A percentile compares a stretch with the other conserved stretches of the same genome.
phyloP scores from a whole-genome alignment of 2,888 invertebrate genomes.

The Nomada lathburiana region DNA sequence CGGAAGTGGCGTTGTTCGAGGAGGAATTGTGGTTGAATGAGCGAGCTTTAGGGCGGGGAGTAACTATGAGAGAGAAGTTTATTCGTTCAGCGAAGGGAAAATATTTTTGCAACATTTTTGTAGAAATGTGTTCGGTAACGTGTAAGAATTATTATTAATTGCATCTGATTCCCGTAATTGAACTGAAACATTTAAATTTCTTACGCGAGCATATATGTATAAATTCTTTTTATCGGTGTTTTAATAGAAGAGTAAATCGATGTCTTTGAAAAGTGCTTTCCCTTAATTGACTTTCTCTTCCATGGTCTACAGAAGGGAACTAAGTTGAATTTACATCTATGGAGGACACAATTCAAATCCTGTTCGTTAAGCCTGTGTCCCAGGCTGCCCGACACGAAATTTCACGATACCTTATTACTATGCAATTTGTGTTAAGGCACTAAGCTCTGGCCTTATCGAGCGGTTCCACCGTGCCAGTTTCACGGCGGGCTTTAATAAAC shows the following conservation, averaged over 20 bases:
- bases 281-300: conserved; percentile 11
- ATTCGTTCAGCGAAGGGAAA: too few relatives aligned
- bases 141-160: too few relatives aligned
- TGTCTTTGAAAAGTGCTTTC: not conserved
- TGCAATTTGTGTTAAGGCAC: conserved; percentile 45
- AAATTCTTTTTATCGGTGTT: not conserved
- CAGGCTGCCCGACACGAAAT: conserved; percentile 14
- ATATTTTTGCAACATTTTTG: too few relatives aligned
- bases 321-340: conserved; percentile 33
- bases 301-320: not conserved
- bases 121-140: too few relatives aligned
- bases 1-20: not conserved
- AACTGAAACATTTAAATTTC: too few relatives aligned
- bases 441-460: conserved; percentile 41
- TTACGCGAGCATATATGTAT: too few relatives aligned
- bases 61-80: too few relatives aligned
- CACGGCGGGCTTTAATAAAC: conserved; percentile 26
- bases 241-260: not conserved
- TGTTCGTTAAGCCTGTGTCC: conserved; percentile 29
- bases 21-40: conserved; percentile 4
- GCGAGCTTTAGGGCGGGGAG: not conserved
- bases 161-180: too few relatives aligned
- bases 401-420: conserved; percentile 37
- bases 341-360: conserved; percentile 26
- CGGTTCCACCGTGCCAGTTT: conserved; percentile 1